phyloP scores from a whole-genome alignment of 2,113 vertebrate genomes.

The Pelodiscus sinensis region DNA sequence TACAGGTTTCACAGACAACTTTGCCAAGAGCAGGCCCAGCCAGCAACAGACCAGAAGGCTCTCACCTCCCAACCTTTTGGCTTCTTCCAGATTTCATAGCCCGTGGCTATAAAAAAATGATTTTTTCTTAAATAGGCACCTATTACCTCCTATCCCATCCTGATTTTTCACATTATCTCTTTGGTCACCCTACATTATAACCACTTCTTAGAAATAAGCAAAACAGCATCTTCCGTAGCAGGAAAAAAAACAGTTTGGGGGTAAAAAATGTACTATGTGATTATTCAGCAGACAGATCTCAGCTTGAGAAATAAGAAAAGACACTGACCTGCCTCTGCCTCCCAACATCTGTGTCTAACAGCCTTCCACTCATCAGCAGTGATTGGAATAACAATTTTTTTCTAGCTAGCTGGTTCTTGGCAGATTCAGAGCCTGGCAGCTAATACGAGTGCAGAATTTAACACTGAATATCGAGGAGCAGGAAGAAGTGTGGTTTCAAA shows the following conservation, averaged over 20 bases:
- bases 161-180: no score
- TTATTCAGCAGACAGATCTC: not conserved
- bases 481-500: not conserved
- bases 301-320: not conserved
- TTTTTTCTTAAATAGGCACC: no score
- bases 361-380: not conserved
- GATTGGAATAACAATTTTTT: not conserved
- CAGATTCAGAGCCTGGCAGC: not conserved
- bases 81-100: no score
- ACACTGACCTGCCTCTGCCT: not conserved
- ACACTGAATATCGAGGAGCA: not conserved
- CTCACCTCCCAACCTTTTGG: no score
- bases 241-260: not conserved
- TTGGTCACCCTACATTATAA: not conserved
- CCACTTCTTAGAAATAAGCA: not conserved
- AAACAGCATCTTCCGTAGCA: not conserved
- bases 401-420: slow-evolving; percentile 2
- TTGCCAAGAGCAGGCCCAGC: no score
- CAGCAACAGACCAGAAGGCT: no score
- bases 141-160: no score
- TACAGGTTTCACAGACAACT: no score
- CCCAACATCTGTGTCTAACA: not conserved
- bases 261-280: not conserved
- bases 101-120: no score
- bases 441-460: not conserved